Evolutionary conservation across 2,888 invertebrate species (phyloP), one percentile per base, ranked within the genome.

Genomic region (Dendrolimus houi): DNA sequence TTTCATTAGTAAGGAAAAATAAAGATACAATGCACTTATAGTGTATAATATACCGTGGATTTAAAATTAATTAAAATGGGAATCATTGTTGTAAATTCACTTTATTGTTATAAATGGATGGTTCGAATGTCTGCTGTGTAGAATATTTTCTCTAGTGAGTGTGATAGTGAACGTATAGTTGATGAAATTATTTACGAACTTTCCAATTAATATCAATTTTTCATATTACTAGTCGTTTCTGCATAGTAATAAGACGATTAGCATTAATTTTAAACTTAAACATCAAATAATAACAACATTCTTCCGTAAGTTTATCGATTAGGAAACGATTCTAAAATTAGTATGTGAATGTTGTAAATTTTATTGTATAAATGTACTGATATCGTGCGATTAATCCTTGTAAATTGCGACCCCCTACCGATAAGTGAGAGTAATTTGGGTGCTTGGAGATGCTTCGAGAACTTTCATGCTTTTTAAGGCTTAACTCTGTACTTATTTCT

Each of bases 401-500:
- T 47, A 47, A 8, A 47, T 47, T 12, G 47, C 47, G 12, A 6
- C 47, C 47, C 9, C 47, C 47, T 12, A 10, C 9, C 3, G 63
- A 62, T 72, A 70, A 72, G 64, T 67, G 67, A 72, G 69, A 29
- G 62, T 69, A 64, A 64, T 60, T 64, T 64, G 77, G 79, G 77
- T 77, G 78, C 71, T 68, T 73, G 74, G 77, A 72, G 75, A 75
- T 72, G 73, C 68, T 67, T 70, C 63, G 62, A 70, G 67, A 71
- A 72, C 70, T 71, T 69, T 69, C 69, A 71, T 72, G 69, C 62
- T 66, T 68, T 61, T 62, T 63, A 62, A 68, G 75, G 70, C 77
- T 74, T 72, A 63, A 72, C 65, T 69, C 64, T 71, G 75, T 79
- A 76, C 75, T 78, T 77, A 76, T 69, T 74, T 73, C 56, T 76